Percentiles rank a stretch among this genome's conserved stretches.
Evolutionary conservation across 2,113 vertebrate species (phyloP).

Genomic region (Gadus chalcogrammus): DNA sequence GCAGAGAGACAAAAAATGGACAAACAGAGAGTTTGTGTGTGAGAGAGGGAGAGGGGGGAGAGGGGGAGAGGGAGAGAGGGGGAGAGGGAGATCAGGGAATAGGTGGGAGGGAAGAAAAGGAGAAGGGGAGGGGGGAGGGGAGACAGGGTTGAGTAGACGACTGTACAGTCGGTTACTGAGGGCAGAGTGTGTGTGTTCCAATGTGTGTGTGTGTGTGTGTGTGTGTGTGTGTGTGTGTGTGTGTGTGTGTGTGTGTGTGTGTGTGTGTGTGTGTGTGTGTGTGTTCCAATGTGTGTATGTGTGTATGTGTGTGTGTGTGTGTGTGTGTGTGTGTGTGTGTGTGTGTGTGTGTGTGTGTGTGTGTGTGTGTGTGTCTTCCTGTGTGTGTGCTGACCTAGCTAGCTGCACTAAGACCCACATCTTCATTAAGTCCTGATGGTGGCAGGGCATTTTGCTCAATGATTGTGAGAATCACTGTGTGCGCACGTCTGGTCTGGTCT

Average conservation of each 20-base stretch:
- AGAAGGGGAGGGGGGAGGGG: conserved; percentile 17
- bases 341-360: background rate
- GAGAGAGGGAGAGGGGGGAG: background rate
- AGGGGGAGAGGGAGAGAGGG: background rate
- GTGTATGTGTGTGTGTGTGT: background rate
- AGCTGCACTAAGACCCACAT: background rate
- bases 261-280: conserved; percentile 11
- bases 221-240: background rate
- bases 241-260: conserved; percentile 5
- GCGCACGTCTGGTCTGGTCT: too few relatives aligned
- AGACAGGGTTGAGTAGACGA: background rate
- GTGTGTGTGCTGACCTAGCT: background rate
- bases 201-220: background rate
- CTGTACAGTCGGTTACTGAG: conserved; percentile 6
- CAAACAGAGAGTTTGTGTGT: background rate
- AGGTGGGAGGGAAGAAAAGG: conserved; percentile 5
- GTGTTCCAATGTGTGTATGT: background rate
- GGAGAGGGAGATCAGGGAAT: conserved; percentile 1
- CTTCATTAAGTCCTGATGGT: background rate
- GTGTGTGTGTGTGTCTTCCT: background rate
- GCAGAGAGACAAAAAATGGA: too few relatives aligned
- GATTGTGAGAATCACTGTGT: background rate
- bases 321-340: background rate
- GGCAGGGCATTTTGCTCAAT: background rate
- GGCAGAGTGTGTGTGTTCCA: conserved; percentile 5